Evolutionary conservation across 2,797 vertebrate genomes (phyloP).

Genomic region (Rhynchonycteris naso): DNA sequence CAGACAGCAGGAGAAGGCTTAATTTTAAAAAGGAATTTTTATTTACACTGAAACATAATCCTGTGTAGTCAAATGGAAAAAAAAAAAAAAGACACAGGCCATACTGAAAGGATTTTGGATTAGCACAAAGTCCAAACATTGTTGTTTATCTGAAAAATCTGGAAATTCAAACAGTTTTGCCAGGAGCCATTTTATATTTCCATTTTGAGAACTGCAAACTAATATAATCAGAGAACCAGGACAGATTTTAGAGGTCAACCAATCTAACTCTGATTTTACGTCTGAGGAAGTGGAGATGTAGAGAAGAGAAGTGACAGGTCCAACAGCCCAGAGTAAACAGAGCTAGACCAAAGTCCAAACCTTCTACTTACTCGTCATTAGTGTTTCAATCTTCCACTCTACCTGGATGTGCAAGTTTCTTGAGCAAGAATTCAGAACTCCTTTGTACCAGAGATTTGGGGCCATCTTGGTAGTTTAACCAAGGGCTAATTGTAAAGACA

Average conservation of each 20-base stretch:
- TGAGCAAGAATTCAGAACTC: not conserved
- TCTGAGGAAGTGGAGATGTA: not conserved
- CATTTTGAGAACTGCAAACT: conserved; percentile 31
- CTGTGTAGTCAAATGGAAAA: conserved; percentile 43
- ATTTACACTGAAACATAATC: conserved; percentile 48
- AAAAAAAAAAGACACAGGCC: conserved; percentile 22
- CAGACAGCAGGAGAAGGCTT: conserved; percentile 57
- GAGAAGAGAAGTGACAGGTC: not conserved
- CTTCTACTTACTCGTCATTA: not conserved
- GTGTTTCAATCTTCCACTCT: not conserved
- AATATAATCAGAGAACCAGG: conserved; percentile 38
- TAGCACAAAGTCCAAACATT: conserved; percentile 14
- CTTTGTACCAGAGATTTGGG: not conserved
- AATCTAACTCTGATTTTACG: not conserved
- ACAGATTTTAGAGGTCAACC: not conserved
- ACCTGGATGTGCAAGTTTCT: not conserved
- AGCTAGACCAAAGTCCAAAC: not conserved
- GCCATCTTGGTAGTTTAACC: not conserved
- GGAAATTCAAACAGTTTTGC: not conserved
- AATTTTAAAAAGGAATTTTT: conserved; percentile 61
- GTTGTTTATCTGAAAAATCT: conserved; percentile 13
- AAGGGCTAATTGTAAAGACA: too few relatives aligned
- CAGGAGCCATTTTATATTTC: conserved; percentile 25
- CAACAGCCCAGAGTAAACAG: not conserved
- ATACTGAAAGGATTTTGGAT: conserved; percentile 6